Evolutionary conservation across 2,888 invertebrate species (phyloP).

Genomic region (Diploptera punctata): DNA sequence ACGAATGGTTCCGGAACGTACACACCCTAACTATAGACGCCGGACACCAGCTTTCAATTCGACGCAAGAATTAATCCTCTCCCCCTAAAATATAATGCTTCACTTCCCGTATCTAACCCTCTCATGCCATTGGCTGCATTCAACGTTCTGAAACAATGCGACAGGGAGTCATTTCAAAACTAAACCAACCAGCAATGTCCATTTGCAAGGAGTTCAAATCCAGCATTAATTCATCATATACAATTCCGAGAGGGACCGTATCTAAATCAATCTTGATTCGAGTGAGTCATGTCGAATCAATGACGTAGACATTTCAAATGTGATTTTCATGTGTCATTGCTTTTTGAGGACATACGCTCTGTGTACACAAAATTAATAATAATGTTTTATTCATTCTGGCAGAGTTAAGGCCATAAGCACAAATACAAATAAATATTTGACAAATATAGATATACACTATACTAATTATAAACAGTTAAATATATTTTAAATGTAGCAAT

Average conservation of each 20-base stretch:
- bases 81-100: slow-evolving; percentile 5
- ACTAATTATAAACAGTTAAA: no score
- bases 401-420: no score
- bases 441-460: no score
- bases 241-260: no score
- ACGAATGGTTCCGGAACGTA: neutral
- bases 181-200: neutral
- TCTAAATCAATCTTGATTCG: no score
- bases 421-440: no score
- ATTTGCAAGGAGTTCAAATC: neutral
- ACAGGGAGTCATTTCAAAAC: slow-evolving; percentile 22
- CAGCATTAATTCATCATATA: no score
- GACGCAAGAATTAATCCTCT: slow-evolving; percentile 6
- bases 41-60: slow-evolving; percentile 21
- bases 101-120: neutral
- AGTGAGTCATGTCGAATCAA: no score
- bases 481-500: no score
- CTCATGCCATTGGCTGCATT: slow-evolving; percentile 32
- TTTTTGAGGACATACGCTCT: no score
- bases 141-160: slow-evolving; percentile 34
- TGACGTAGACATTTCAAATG: neutral
- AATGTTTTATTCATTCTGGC: no score
- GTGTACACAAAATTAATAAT: no score
- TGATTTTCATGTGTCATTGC: neutral
- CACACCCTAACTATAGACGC: neutral